These are phyloP conservation scores for Zoanthus sansibaricus DNA, from an alignment of 92 coral and sea anemone genomes.

Conservation along the genomic window DNA sequence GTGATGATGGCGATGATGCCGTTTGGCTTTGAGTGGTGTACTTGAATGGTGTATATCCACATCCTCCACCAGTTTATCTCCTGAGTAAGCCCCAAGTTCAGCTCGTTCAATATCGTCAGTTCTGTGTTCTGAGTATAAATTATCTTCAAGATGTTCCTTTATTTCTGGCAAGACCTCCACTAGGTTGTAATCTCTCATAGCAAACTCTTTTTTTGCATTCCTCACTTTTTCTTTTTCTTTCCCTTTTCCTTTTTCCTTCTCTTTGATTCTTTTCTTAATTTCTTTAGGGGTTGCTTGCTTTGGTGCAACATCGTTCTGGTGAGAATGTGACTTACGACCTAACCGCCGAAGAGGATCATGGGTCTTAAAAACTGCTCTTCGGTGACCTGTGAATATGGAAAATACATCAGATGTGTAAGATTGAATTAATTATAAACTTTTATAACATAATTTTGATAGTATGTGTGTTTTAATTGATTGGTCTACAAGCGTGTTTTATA, in stretches of 20 bases:
- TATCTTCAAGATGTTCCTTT: slow-evolving; percentile 39
- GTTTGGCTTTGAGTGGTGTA: slow-evolving; percentile 17
- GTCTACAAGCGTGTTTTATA: no score
- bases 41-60: slow-evolving; percentile 33
- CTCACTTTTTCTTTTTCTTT: slow-evolving; percentile 28
- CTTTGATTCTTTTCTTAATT: slow-evolving; percentile 42
- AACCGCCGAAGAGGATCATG: slow-evolving; percentile 42
- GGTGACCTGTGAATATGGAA: slow-evolving; percentile 13
- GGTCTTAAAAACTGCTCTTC: slow-evolving; percentile 29
- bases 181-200: slow-evolving; percentile 30
- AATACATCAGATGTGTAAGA: no score
- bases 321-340: slow-evolving; percentile 32
- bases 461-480: no score
- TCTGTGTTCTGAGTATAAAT: slow-evolving; percentile 36
- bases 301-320: not conserved
- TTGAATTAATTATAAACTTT: no score
- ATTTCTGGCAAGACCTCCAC: slow-evolving; percentile 44
- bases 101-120: not conserved
- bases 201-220: not conserved
- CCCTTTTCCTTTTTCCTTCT: slow-evolving; percentile 17
- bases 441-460: no score
- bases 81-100: slow-evolving; percentile 31
- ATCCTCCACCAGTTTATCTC: slow-evolving; percentile 36
- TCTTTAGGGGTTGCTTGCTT: slow-evolving; percentile 27
- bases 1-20: slow-evolving; percentile 35